Evolutionary conservation across 2,888 invertebrate genomes (phyloP), one percentile per base, ranked within the genome.

Genomic region (Drosophila paucipuncta): DNA sequence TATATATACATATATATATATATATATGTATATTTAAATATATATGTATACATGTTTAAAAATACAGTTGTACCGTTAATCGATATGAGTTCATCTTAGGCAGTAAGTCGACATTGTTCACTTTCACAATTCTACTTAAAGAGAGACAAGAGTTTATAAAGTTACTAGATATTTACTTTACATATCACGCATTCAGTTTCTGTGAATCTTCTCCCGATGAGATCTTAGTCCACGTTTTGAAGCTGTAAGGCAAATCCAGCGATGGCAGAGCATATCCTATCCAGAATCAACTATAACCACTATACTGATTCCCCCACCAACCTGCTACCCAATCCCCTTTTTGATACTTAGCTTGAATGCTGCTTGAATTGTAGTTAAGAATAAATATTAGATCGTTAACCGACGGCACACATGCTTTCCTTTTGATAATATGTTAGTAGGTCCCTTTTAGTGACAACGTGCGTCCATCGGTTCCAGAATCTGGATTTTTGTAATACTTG

Each of bases 221-320:
- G 41, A 65, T 31, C 18, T n/a, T 28, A 66, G 58, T 37, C 63
- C 50, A 57, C 50, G 31, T 43, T 49, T 55, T 47, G 50, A 76
- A 54, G 28, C 52, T 69, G 60, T 47, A 50, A 64, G 69, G 61
- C 67, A 66, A 78, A 67, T 80, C 83, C 83, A 76, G 78, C 84
- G 73, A 82, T 77, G 68, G 79, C 63, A 74, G 63, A 74, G 75
- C 86, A 86, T 87, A 87, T 87, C 81, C 71, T 70, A 25, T 16
- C 57, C 73, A 52, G 30, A 75, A 62, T 64, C 59, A 73, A 62
- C 39, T 52, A 33, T 16, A 50, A 47, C 37, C 62, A 52, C 25
- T 16, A 52, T 35, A 33, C 31, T 55, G 39, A 53, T 31, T 13
- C 6, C 47, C 39, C 5, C 18, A 7, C 22, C 54, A 50, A 47